Evolutionary conservation across 2,797 vertebrate species (phyloP), one percentile per base, ranked within the genome.

Genomic region (Chaetodon trifasciatus): DNA sequence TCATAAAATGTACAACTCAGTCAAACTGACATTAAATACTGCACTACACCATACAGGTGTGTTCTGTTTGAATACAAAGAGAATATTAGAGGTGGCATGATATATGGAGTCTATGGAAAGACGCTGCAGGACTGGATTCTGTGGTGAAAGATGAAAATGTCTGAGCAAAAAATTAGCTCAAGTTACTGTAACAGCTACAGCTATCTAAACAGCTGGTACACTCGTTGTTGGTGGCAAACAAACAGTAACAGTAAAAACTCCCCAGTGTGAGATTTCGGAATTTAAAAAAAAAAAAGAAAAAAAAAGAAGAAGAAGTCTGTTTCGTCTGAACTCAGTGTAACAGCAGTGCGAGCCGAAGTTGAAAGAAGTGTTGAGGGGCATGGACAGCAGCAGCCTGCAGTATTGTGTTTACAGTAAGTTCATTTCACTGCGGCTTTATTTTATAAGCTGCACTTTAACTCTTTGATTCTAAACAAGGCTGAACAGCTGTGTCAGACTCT

Each of bases 401-500:
- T 42, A 17, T 19, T 56, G 32, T 42, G 12, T 66, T 44, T 9
- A 53, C 35, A 64, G 47, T 16, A 9, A 57, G 35, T 47, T 40
- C 3, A 46, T 47, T 44, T 73, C 24, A 62, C 32, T 63, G 17
- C n/a, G 55, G 23, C 7, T 73, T 44, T 44, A 44, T 64, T 64
- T 58, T 35, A 28, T 55, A 28, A 61, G 40, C 58, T 53, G 10
- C 1, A 11, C 52, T 32, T 13, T 1, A 44, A 35, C 52, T 37
- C 23, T 67, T 64, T 49, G 63, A 64, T 60, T 77, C 70, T 58
- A 69, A 82, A 78, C 68, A 19, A 64, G 72, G 60, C 52, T n/a
- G 68, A 87, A 50, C 88, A 90, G 82, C 85, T 82, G 86, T 55
- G 49, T 74, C 44, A 37, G 21, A 79, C 63, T 72, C 69, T 61